Conservation (phyloP, 2,113 vertebrate species). For the Ophiodon elongatus region DNA sequence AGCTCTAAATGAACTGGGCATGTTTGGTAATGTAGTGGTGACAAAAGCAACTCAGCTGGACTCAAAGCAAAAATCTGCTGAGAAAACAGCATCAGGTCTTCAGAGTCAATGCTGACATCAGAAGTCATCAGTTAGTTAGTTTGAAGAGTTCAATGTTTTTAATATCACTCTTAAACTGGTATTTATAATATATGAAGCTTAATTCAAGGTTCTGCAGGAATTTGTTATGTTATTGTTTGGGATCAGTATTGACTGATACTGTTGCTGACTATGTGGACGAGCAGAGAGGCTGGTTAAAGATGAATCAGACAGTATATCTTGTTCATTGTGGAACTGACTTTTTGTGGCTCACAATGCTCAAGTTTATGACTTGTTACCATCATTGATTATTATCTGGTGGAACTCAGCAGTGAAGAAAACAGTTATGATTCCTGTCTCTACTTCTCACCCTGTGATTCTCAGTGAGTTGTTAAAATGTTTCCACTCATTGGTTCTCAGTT, state of each 20-base stretch:
- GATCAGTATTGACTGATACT: neutral
- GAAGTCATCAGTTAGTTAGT: no score
- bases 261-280: no score
- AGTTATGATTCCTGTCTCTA: neutral
- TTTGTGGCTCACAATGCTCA: neutral
- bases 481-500: constrained; percentile 8
- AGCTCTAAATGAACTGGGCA: constrained; percentile 14
- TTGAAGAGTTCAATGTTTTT: no score
- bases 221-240: neutral
- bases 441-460: neutral
- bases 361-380: neutral
- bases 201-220: neutral
- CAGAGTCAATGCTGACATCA: no score
- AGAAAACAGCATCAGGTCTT: neutral
- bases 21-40: constrained; percentile 5
- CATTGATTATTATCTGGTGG: neutral
- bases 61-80: no score
- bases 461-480: neutral
- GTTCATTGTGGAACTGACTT: neutral
- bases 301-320: neutral
- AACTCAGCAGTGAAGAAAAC: neutral
- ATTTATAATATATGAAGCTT: neutral
- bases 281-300: neutral
- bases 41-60: neutral
- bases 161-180: no score